Evolutionary conservation across 2,888 invertebrate genomes (phyloP), one percentile per base, ranked within the genome.

Genomic region (Caenorhabditis sp.): DNA sequence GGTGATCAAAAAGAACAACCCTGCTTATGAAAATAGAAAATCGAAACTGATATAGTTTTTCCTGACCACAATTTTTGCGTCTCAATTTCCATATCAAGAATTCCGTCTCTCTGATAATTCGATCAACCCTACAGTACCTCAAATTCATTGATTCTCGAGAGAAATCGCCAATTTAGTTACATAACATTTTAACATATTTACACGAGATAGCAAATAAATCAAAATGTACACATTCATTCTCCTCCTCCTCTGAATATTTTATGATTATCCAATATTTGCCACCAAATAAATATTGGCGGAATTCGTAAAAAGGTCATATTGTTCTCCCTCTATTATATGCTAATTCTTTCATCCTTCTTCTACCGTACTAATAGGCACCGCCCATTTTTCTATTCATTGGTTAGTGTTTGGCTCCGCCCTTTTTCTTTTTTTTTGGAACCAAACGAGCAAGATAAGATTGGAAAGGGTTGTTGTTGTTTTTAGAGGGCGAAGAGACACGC

Each of bases 231-330:
- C 43, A 14, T 10, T 21, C 23, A 4, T 50, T 50, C 17, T 50
- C 25, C 3, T 53, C 21, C 7, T 17, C 23, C 4, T 53, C 21
- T 4, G 25, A 53, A 23, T 53, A 53, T 53, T 53, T 53, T 21
- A 53, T 53, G 25, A 53, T 53, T 53, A 23, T 53, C 53, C 43
- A 43, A 43, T 43, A 43, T 43, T 43, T 43, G 43, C 43, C 43
- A 43, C 43, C 43, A 43, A 20, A 20, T 23, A 56, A 56, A 56
- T 56, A 56, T 56, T 56, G 56, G 56, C 56, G 56, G 23, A 56
- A 56, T 56, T 56, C 56, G 56, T 56, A 56, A 56, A 56, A 56
- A 27, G 25, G 56, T 56, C 25, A 56, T 26, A 25, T 27, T 26
- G 7, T 56, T 17, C 56, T 27, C 56, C 23, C 8, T 27, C 25